phyloP scores from a whole-genome alignment of 2,888 invertebrate species.

The Tribolium freemani region DNA sequence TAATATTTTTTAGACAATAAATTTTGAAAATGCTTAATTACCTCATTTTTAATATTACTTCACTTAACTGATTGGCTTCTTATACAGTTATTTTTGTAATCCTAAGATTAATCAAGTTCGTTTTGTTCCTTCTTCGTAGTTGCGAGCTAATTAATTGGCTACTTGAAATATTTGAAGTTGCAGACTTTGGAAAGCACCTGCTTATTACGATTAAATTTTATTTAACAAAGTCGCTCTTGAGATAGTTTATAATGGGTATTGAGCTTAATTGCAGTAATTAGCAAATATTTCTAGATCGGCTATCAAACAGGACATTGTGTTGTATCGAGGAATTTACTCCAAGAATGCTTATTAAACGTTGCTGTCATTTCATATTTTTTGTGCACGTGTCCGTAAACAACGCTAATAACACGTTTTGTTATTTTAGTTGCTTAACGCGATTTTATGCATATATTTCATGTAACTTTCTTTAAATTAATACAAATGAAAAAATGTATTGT shows the following conservation, averaged over 20 bases:
- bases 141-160: too few species aligned
- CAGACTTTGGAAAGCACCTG: too few species aligned
- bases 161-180: too few species aligned
- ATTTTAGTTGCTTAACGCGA: background rate
- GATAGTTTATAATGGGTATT: background rate
- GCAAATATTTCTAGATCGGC: background rate
- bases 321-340: background rate
- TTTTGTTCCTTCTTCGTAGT: too few species aligned
- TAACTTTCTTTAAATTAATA: background rate
- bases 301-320: background rate
- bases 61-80: too few species aligned
- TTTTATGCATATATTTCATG: background rate
- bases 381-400: background rate
- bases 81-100: too few species aligned
- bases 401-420: background rate
- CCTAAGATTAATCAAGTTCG: too few species aligned
- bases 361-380: background rate
- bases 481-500: constrained; percentile 9
- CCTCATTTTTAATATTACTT: too few species aligned
- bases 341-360: background rate
- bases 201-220: background rate
- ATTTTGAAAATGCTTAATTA: too few species aligned
- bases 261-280: background rate
- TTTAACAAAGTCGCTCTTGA: background rate
- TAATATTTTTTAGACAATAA: too few species aligned